Evolutionary conservation across 2,888 invertebrate species (phyloP).

Genomic region (Metacarcinus magister): DNA sequence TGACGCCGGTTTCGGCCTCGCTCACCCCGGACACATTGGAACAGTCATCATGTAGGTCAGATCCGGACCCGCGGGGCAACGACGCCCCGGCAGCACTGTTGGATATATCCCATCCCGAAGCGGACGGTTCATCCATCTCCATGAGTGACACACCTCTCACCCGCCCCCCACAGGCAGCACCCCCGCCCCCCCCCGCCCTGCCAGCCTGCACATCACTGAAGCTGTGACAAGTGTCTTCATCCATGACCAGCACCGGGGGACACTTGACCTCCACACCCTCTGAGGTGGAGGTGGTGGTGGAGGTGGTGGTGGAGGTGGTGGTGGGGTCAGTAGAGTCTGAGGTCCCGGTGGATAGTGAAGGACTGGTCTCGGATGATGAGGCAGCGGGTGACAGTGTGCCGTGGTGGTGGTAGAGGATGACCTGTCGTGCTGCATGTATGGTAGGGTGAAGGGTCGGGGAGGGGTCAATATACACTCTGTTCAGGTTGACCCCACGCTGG

Average conservation of each 20-base stretch:
- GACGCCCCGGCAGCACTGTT: slow-evolving; percentile 65
- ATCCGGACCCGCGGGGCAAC: slow-evolving; percentile 63
- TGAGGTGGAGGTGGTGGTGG: slow-evolving; percentile 45
- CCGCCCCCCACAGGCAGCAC: slow-evolving; percentile 1
- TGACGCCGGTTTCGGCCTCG: slow-evolving; percentile 82
- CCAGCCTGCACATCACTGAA: slow-evolving; percentile 81
- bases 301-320: slow-evolving; percentile 10
- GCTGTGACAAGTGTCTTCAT: slow-evolving; percentile 82
- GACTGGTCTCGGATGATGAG: slow-evolving; percentile 49
- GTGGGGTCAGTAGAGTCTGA: slow-evolving; percentile 56
- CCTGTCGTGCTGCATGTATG: slow-evolving; percentile 92
- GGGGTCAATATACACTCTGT: slow-evolving; percentile 93
- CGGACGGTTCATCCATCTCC: slow-evolving; percentile 82
- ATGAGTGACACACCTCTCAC: slow-evolving; percentile 72
- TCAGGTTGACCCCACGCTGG: slow-evolving; percentile 93
- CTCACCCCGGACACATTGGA: slow-evolving; percentile 81
- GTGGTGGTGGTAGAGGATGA: slow-evolving; percentile 86
- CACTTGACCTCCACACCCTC: slow-evolving; percentile 54
- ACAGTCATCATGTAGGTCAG: slow-evolving; percentile 81
- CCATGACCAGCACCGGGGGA: slow-evolving; percentile 75
- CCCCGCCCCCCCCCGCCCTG: slow-evolving; percentile 67
- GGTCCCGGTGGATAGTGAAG: slow-evolving; percentile 58
- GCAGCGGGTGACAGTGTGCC: slow-evolving; percentile 66
- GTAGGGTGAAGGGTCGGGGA: slow-evolving; percentile 91
- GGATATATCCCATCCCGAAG: slow-evolving; percentile 82